A percentile compares a stretch with the other conserved stretches of the same genome.
These are phyloP conservation scores for Leucophora obtusa DNA, from an alignment of 2,888 invertebrate species.

Conservation along the genomic window DNA sequence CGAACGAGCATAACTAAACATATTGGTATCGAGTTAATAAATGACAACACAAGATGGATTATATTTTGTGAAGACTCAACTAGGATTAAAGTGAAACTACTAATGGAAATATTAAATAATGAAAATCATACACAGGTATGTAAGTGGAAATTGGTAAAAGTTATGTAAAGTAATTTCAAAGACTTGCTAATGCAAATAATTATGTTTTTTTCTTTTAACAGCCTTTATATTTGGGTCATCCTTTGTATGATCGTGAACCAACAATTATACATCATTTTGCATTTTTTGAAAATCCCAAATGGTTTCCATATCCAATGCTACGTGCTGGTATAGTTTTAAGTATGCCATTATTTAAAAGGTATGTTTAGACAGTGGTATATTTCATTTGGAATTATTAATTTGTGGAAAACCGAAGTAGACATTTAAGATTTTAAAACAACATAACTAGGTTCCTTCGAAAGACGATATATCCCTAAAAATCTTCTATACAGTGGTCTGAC, in stretches of 20 bases:
- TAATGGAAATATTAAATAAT: constrained; percentile 71
- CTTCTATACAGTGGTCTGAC: too few relatives aligned
- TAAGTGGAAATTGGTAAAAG: constrained; percentile 11
- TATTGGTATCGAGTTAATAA: constrained; percentile 65
- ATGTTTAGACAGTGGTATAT: constrained; percentile 52
- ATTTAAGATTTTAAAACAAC: too few relatives aligned
- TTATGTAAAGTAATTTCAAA: too few relatives aligned
- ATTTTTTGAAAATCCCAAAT: constrained; percentile 84
- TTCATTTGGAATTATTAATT: too few relatives aligned
- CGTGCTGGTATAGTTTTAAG: constrained; percentile 89
- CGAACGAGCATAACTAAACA: constrained; percentile 21
- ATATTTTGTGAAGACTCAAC: constrained; percentile 77
- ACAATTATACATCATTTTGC: constrained; percentile 96
- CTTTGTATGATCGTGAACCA: constrained; percentile 87
- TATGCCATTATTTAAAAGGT: constrained; percentile 84
- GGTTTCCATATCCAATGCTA: constrained; percentile 89
- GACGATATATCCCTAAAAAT: too few relatives aligned
- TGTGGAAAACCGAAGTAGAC: too few relatives aligned
- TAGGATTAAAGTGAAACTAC: constrained; percentile 71
- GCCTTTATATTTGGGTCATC: constrained; percentile 88
- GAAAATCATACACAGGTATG: constrained; percentile 74
- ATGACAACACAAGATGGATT: constrained; percentile 76
- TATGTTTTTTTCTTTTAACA: constrained; percentile 69
- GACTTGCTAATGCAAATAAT: neutral
- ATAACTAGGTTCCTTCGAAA: too few relatives aligned